These are phyloP conservation scores for Platorchestia sp. DNA, from an alignment of 1,140 invertebrate species.

Conservation along the genomic window DNA sequence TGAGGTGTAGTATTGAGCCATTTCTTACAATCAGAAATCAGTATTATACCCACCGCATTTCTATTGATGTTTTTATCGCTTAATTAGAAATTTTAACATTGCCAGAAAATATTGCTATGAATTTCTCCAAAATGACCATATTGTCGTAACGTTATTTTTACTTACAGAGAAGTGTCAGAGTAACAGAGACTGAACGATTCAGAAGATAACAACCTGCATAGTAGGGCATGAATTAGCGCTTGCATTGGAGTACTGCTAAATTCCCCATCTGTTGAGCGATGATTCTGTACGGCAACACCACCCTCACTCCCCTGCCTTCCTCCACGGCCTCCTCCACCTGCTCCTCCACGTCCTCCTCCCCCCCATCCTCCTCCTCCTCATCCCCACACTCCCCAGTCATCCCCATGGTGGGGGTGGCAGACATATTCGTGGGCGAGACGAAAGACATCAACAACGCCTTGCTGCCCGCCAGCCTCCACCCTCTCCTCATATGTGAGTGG, in stretches of 20 bases:
- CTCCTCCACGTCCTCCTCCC: neutral
- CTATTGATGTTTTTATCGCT: no score
- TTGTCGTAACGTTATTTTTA: neutral
- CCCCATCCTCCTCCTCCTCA: constrained; percentile 18
- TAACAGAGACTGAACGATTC: neutral
- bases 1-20: no score
- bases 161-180: neutral
- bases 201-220: neutral
- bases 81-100: no score
- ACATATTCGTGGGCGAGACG: constrained; percentile 52
- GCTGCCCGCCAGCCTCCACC: constrained; percentile 58
- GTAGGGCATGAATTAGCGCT: neutral
- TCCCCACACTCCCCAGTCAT: constrained; percentile 57
- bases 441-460: constrained; percentile 58
- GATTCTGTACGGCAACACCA: constrained; percentile 64
- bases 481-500: constrained; percentile 63
- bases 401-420: constrained; percentile 36
- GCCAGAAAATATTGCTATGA: no score
- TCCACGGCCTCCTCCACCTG: constrained; percentile 59
- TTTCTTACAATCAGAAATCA: no score
- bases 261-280: constrained; percentile 4
- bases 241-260: neutral
- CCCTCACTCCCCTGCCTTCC: constrained; percentile 61
- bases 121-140: no score
- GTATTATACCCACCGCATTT: no score